These are phyloP conservation scores for Crotalus viridis DNA, from an alignment of 2,113 vertebrate genomes.

Conservation along the genomic window DNA sequence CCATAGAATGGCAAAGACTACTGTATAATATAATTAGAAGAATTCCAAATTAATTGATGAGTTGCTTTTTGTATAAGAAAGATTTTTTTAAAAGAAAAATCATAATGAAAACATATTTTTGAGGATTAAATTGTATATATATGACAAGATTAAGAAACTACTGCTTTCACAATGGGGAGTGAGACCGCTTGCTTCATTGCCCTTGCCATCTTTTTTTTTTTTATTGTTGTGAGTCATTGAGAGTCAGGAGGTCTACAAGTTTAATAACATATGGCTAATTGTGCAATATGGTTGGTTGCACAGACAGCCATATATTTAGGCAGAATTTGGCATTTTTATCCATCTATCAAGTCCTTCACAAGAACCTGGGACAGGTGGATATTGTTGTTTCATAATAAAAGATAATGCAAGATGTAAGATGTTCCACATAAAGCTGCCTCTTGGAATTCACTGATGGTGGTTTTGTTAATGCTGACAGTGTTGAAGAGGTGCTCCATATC, in stretches of 20 bases:
- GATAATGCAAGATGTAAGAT: not conserved
- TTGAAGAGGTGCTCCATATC: no score
- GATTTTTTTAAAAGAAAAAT: not conserved
- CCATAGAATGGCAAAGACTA: slow-evolving; percentile 1
- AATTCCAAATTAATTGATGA: not conserved
- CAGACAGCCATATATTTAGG: not conserved
- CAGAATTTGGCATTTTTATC: not conserved
- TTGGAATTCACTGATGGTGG: no score
- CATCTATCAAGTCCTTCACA: not conserved
- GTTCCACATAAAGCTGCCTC: no score
- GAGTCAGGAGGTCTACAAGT: not conserved
- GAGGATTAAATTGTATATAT: not conserved
- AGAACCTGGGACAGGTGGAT: not conserved
- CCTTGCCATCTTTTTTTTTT: not conserved
- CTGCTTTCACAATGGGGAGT: not conserved
- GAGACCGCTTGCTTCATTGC: not conserved
- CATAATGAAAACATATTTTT: not conserved
- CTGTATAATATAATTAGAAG: not conserved
- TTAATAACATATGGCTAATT: not conserved
- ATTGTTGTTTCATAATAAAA: not conserved
- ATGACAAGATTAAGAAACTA: not conserved
- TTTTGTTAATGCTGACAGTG: no score
- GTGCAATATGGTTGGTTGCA: not conserved
- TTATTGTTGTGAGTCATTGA: not conserved
- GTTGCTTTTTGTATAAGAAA: not conserved